Percentiles rank a stretch among this genome's conserved stretches.
Evolutionary conservation across 2,797 vertebrate genomes (phyloP).

Genomic region (Cyprinodon diabolis): DNA sequence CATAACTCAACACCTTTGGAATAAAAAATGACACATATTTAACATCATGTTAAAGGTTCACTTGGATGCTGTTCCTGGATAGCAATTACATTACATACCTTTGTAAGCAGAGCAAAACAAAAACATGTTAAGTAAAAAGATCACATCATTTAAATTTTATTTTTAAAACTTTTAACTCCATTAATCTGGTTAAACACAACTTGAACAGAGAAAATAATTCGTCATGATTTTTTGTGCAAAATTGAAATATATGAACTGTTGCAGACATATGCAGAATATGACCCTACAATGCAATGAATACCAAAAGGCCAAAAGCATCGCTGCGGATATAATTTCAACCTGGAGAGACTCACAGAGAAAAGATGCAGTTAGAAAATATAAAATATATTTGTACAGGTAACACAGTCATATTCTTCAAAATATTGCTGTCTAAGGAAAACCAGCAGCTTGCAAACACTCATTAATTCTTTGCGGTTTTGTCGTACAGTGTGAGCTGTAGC

Average conservation of each 20-base stretch:
- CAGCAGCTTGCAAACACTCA: too few relatives aligned
- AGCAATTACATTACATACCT: neutral
- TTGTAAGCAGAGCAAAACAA: neutral
- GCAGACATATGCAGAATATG: neutral
- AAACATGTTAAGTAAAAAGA: neutral
- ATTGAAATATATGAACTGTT: neutral
- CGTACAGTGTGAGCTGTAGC: too few relatives aligned
- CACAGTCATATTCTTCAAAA: too few relatives aligned
- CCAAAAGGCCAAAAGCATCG: neutral
- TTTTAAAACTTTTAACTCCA: too few relatives aligned
- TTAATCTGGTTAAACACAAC: neutral
- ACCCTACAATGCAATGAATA: conserved; percentile 2
- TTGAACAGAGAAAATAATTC: neutral
- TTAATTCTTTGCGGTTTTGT: too few relatives aligned
- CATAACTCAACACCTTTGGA: neutral
- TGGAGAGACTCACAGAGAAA: too few relatives aligned
- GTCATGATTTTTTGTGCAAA: neutral
- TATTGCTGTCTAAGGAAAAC: too few relatives aligned
- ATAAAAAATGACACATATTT: neutral
- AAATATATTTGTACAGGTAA: too few relatives aligned
- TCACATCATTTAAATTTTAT: too few relatives aligned
- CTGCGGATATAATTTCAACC: neutral
- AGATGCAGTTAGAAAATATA: too few relatives aligned
- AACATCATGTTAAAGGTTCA: too few relatives aligned
- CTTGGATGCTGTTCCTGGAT: too few relatives aligned